Evolutionary conservation across 2,113 vertebrate species (phyloP), one percentile per base, ranked within the genome.

Genomic region (Lasiurus cinereus): DNA sequence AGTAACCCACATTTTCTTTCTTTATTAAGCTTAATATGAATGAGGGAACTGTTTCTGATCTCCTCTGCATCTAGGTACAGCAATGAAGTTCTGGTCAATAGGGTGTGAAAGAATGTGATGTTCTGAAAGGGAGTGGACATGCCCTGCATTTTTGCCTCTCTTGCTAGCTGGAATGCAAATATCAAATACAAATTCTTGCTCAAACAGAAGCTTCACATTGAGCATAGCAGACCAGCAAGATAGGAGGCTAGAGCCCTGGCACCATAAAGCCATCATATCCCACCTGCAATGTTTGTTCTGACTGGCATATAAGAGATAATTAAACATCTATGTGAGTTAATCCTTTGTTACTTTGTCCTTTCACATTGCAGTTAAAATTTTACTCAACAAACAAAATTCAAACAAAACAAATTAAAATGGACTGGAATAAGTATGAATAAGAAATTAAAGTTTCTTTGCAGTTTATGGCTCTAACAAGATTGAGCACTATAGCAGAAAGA

Each of bases 301-400:
- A 31, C n/a, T 67, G 4, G 56, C 54, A 62, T 1, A 3, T 31
- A 67, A 56, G 39, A 74, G 50, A 50, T 5, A 70, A 76, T 48
- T 48, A 33, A 85, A 46, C 22, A 27, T 88, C 36, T 59, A 18
- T 8, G n/a, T 84, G 19, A 14, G 64, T n/a, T 46, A 66, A 76
- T 19, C 15, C n/a, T 31, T 21, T 48, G 12, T 8, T 62, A 36
- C 18, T 90, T 72, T 76, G 54, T 87, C 8, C 6, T 73, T 88
- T 84, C 27, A 77, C 70, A 85, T 1, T 59, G 36, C 18, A 52
- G 15, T 18, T 39, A 36, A 36, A 67, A 8, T 8, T 69, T 69
- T n/a, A 33, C 14, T 85, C 56, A 92, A 43, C n/a, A 50, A 95
- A 83, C 22, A 73, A 54, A 83, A 67, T 6, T 54, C 52, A 88